Evolutionary conservation across 1,140 invertebrate species (phyloP).

Genomic region (Nebria ingens): DNA sequence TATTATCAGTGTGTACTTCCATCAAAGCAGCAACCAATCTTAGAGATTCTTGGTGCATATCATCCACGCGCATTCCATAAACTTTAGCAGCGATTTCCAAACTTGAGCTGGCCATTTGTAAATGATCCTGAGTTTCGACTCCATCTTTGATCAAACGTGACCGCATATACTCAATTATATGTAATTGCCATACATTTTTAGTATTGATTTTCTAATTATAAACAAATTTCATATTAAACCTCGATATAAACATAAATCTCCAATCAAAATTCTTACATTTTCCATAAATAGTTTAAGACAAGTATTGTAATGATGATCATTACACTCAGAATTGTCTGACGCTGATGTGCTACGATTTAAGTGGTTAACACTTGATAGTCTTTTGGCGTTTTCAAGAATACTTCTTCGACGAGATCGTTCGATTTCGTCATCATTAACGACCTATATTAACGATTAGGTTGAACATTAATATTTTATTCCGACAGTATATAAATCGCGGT

Average conservation of each 20-base stretch:
- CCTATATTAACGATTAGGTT: too few species aligned
- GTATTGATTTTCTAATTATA: slow-evolving; percentile 61
- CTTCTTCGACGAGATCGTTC: slow-evolving; percentile 32
- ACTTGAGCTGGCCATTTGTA: slow-evolving; percentile 65
- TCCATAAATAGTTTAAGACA: slow-evolving; percentile 57
- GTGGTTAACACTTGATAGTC: not conserved
- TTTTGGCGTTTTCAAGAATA: slow-evolving; percentile 24
- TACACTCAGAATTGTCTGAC: slow-evolving; percentile 33
- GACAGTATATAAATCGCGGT: too few species aligned
- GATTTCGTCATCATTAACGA: slow-evolving; percentile 40
- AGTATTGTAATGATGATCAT: slow-evolving; percentile 53
- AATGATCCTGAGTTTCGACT: slow-evolving; percentile 39
- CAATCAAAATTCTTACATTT: slow-evolving; percentile 47
- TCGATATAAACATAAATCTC: slow-evolving; percentile 7
- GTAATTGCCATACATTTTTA: slow-evolving; percentile 75
- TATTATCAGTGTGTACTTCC: too few species aligned
- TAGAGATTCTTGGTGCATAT: slow-evolving; percentile 63
- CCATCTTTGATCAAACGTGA: slow-evolving; percentile 41
- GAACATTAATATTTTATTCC: too few species aligned
- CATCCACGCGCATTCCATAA: slow-evolving; percentile 70
- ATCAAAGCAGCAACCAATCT: too few species aligned
- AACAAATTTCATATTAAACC: slow-evolving; percentile 2
- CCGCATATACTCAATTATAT: slow-evolving; percentile 73
- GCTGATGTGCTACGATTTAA: not conserved
- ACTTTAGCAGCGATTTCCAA: slow-evolving; percentile 76